A percentile compares a stretch with the other conserved stretches of the same genome.
Evolutionary conservation across 2,888 invertebrate genomes (phyloP).

Genomic region (Ashinkailepas kermadecensis): DNA sequence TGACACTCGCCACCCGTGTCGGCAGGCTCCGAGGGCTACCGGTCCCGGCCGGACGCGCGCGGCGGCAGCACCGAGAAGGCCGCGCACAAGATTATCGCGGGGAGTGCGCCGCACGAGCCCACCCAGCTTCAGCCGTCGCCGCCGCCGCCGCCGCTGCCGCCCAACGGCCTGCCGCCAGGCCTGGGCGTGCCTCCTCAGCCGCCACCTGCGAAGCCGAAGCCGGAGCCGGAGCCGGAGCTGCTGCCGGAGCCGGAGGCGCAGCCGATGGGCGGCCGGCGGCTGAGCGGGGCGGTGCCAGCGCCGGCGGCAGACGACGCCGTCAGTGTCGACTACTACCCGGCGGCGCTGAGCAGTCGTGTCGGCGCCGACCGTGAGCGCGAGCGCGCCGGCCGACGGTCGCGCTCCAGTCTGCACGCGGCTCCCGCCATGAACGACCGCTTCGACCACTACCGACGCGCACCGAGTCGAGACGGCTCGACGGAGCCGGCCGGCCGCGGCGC

Average conservation of each 20-base stretch:
- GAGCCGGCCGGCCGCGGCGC: constrained; percentile 45
- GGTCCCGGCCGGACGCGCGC: constrained; percentile 27
- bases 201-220: background rate
- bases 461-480: constrained; percentile 64
- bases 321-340: constrained; percentile 14
- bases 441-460: constrained; percentile 86
- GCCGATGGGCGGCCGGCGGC: background rate
- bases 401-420: constrained; percentile 39
- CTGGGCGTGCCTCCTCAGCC: background rate
- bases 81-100: constrained; percentile 26
- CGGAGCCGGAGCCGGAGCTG: background rate
- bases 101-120: constrained; percentile 15
- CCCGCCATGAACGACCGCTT: constrained; percentile 72
- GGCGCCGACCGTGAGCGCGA: constrained; percentile 14
- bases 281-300: constrained; percentile 12
- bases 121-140: background rate
- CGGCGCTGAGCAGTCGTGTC: constrained; percentile 19
- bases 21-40: constrained; percentile 32
- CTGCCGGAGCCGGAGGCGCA: background rate
- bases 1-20: background rate
- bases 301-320: background rate
- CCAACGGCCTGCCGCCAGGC: constrained; percentile 22
- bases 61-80: constrained; percentile 27
- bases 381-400: constrained; percentile 24
- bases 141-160: constrained; percentile 24